Base-by-base conservation (phyloP, 2,113 vertebrate species). In the Tauraco erythrolophus region DNA sequence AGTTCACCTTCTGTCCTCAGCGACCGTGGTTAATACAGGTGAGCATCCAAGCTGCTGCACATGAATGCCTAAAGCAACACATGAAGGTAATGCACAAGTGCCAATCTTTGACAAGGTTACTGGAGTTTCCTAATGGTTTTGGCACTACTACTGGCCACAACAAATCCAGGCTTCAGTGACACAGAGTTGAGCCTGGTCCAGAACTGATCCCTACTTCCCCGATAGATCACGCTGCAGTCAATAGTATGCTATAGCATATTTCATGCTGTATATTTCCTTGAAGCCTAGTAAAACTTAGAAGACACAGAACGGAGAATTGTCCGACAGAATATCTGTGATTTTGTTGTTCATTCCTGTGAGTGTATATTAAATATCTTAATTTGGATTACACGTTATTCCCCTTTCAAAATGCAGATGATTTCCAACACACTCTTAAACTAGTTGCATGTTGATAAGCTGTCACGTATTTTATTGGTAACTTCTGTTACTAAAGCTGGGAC, bases 21-120 rank as follows among this genome's bases (percentile, higher is more conserved):
- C 1, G 24, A 18, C 54, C 7, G 23, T 4, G 16, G 27, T 3
- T 11, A 48, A 19, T 3, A 28, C 0, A 0, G 48, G 45, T 8
- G 27, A 14, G 28, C 46, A 45, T 9, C 61, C 66, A 27, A 77
- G 11, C 25, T 39, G 21, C 56, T 78, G 51, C 22, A 18, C 24
- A 33, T 61, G n/a, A 45, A 21, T 3, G 3, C 41, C 41, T 46
- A 14, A 79, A 37, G 14, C 25, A 41, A 21, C 7, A 31, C 2
- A 2, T 15, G 14, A 70, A 87, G 39, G 48, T 9, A 35, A 51
- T 0, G 9, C 18, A 2, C 10, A 70, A 75, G 28, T 35, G 31
- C 12, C 75, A 39, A 3, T 24, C 41, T 83, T 11, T 23, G 43
- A 37, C 37, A n/a, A 5, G 13, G 24, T 39, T 78, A 57, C 43